Evolutionary conservation across 2,113 vertebrate genomes (phyloP), one percentile per base, ranked within the genome.

Genomic region (Rhea americana): DNA sequence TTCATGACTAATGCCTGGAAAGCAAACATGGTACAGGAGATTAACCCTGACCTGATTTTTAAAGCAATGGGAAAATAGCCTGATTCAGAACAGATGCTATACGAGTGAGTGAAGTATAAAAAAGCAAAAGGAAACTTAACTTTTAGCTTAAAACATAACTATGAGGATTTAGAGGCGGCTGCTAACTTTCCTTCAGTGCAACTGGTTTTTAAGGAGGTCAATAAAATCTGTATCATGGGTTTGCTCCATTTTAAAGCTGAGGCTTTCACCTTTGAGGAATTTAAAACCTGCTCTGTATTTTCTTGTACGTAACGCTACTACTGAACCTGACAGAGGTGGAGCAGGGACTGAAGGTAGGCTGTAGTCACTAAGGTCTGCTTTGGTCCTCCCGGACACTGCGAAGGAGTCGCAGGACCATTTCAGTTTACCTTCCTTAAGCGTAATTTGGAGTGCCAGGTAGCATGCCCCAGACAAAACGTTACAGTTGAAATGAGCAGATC

Each of bases 1-100:
- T 97, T 99, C 98, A 94, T 97, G 97, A 96, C 96, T 98, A 97
- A 97, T 97, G 96, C 97, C 98, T 98, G 95, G 88, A 97, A 97
- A 97, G 96, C 94, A 97, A 98, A 98, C 97, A 98, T 89, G 91
- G 96, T 95, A 96, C 94, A 96, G 85, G 87, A 97, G 97, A 97
- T 98, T 97, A 98, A 97, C 97, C 97, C 94, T 92, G 96, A 97
- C 97, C 97, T 95, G 94, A 58, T 96, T 97, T 97, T 97, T 96
- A 97, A 98, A 97, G 97, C 95, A 97, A 97, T 95, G 91, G 97
- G 96, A 97, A 98, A 97, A 97, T 71, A 96, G 93, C 61, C 91
- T 97, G 97, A 98, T 98, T 97, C 74, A 96, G 97, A 98, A 97
- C 98, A 98, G 97, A 98, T 97, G 97, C 95, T 89, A 35, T 37